These are phyloP conservation scores for Aleiodes alternator DNA, from an alignment of 2,888 invertebrate species.

Conservation along the genomic window DNA sequence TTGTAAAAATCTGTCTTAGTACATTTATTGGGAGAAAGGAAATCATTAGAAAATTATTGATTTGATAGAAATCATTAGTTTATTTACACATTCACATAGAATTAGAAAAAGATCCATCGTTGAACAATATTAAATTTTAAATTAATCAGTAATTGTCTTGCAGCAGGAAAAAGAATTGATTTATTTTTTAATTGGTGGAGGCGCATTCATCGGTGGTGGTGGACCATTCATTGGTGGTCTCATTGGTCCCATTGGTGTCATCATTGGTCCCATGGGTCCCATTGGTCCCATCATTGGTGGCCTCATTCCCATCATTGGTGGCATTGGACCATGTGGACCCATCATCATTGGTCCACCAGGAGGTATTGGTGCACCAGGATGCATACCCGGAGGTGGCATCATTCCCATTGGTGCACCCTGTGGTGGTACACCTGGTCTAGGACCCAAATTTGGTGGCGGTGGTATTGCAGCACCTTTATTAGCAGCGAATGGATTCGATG, in stretches of 20 bases:
- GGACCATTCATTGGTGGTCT: slow-evolving; percentile 86
- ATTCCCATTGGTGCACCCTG: slow-evolving; percentile 79
- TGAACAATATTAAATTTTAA: neutral
- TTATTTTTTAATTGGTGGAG: slow-evolving; percentile 64
- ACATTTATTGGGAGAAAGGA: too few species aligned
- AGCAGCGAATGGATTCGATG: slow-evolving; percentile 91
- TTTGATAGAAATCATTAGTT: neutral
- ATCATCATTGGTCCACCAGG: slow-evolving; percentile 75
- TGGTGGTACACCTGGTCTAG: slow-evolving; percentile 76
- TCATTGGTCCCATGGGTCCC: slow-evolving; percentile 82
- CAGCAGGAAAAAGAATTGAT: neutral
- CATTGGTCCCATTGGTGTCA: slow-evolving; percentile 85
- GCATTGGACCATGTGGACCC: slow-evolving; percentile 81
- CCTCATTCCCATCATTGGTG: slow-evolving; percentile 88
- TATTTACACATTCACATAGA: slow-evolving; percentile 16
- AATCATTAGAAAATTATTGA: neutral
- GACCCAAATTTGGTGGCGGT: slow-evolving; percentile 81
- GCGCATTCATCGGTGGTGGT: slow-evolving; percentile 75
- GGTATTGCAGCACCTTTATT: slow-evolving; percentile 88
- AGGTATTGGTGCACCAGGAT: slow-evolving; percentile 77
- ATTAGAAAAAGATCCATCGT: neutral
- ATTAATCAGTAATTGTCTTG: neutral
- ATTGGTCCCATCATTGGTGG: slow-evolving; percentile 88
- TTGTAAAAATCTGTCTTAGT: too few species aligned
- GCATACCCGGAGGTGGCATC: slow-evolving; percentile 76